Percentiles rank a stretch among this genome's conserved stretches.
Conservation (phyloP, 1,140 invertebrate species). For the Zaprionus nigranus region DNA sequence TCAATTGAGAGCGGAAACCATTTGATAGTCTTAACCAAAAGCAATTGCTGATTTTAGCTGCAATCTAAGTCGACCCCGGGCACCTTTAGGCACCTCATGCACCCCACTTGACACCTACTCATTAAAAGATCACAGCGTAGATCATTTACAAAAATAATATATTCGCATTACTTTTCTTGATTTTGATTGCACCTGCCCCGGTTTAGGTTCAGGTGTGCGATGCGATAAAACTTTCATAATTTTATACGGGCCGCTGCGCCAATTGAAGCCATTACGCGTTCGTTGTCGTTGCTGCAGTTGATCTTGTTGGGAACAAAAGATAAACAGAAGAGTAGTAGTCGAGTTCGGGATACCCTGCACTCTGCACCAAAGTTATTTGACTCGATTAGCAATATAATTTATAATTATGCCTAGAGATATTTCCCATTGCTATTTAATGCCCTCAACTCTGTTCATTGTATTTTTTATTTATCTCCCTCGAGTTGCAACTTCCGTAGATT, state of each 20-base stretch:
- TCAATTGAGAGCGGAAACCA: background rate
- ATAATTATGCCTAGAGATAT: no score
- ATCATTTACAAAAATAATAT: conserved; percentile 1
- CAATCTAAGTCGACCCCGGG: background rate
- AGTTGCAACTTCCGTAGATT: background rate
- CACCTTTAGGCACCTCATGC: background rate
- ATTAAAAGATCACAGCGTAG: background rate
- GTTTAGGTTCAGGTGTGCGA: background rate
- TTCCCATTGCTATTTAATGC: background rate
- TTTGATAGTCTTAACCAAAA: background rate
- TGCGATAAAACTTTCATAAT: conserved; percentile 4
- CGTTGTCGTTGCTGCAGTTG: background rate
- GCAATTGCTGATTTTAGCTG: background rate
- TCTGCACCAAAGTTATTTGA: background rate
- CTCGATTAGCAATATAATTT: no score
- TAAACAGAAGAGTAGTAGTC: background rate
- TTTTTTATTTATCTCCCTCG: background rate
- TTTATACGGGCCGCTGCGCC: background rate
- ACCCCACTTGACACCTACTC: background rate
- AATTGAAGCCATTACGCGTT: background rate
- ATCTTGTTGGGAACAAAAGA: background rate
- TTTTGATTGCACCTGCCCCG: background rate
- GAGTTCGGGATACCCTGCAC: background rate
- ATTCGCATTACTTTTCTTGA: background rate
- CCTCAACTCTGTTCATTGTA: background rate